Evolutionary conservation across 2,113 vertebrate genomes (phyloP), one percentile per base, ranked within the genome.

Genomic region (Eira barbara): DNA sequence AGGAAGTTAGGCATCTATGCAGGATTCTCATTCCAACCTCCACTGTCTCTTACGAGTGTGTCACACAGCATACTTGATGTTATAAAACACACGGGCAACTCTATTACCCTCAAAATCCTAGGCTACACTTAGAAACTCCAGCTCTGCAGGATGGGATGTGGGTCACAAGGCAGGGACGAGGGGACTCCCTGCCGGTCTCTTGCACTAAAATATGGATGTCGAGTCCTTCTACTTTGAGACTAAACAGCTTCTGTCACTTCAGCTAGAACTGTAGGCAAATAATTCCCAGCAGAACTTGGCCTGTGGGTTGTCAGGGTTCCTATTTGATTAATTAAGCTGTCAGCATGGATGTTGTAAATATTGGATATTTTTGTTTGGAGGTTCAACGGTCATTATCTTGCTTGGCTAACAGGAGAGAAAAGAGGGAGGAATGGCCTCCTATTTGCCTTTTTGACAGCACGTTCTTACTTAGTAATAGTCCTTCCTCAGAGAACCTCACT

Each of bases 11-110:
- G 55, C 3, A 15, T 27, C 52, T 5, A 6, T 23, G 85, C 4
- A 34, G 81, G 29, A 10, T 45, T 74, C 47, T 36, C 71, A 34
- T 15, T 15, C 34, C 78, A 59, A 23, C 0, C 8, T 21, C 73
- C 25, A 13, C 0, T 14, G 18, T 34, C 45, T 47, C 65, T 31
- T 5, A 3, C 2, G 2, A 18, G 52, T 4, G 29, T 8, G 13
- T 52, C 10, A 4, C 12, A 2, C 6, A 7, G 17, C 13, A 34
- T 8, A 14, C 4, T 20, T 17, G 23, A 15, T 49, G 7, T 42
- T 67, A 18, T 2, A 29, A 78, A 74, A 69, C 47, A n/a, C 27
- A 6, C 20, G 7, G 14, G 49, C 6, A 3, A 34, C 21, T 59
- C 15, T 10, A 6, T 15, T 7, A 8, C 21, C 39, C 78, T 36